phyloP scores from a whole-genome alignment of 2,797 vertebrate genomes.

The Sorex maritimensis region DNA sequence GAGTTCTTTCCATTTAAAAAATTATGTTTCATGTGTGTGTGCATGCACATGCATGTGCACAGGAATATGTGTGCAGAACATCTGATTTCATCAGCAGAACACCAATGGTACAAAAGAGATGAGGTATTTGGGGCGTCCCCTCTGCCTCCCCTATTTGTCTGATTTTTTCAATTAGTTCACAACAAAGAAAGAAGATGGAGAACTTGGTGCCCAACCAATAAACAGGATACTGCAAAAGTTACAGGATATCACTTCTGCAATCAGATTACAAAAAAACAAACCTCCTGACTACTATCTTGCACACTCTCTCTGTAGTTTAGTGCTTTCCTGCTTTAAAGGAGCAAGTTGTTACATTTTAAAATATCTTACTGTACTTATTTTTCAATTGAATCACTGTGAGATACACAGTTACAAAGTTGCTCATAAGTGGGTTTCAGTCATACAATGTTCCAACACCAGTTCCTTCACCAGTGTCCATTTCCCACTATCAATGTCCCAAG shows the following conservation, averaged over 20 bases:
- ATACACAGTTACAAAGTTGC: too few species aligned
- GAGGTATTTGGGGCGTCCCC: background rate
- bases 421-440: too few species aligned
- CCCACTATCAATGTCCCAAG: too few species aligned
- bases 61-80: slow-evolving; percentile 37
- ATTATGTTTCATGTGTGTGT: too few species aligned
- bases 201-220: slow-evolving; percentile 34
- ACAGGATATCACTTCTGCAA: slow-evolving; percentile 35
- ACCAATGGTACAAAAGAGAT: slow-evolving; percentile 49
- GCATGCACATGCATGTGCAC: background rate
- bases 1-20: background rate
- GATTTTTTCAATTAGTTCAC: slow-evolving; percentile 56
- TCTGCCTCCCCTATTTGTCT: slow-evolving; percentile 38
- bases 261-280: slow-evolving; percentile 6
- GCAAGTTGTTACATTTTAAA: background rate
- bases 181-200: slow-evolving; percentile 38
- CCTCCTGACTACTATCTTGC: background rate
- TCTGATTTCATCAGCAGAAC: slow-evolving; percentile 62
- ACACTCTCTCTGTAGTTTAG: background rate
- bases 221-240: slow-evolving; percentile 7
- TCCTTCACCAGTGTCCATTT: too few species aligned
- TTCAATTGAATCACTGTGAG: too few species aligned
- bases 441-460: too few species aligned
- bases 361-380: too few species aligned
- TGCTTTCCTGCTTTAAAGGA: slow-evolving; percentile 9